Conservation (phyloP, 2,888 invertebrate genomes). For the Apeira syringaria region DNA sequence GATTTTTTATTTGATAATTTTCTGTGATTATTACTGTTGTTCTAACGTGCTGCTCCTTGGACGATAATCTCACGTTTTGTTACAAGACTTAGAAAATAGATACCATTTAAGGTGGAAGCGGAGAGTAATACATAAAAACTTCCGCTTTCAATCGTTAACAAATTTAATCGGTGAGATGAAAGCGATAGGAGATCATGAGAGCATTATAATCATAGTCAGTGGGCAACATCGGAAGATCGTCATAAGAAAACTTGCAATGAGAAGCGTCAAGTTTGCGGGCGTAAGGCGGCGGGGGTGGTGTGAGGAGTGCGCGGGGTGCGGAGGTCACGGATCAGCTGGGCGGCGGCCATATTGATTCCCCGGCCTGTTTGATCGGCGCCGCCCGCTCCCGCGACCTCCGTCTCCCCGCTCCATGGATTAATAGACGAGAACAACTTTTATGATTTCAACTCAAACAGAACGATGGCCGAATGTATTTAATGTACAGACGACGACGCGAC, state of each 20-base stretch:
- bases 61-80: too few species aligned
- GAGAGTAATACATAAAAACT: too few species aligned
- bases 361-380: constrained; percentile 81
- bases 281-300: constrained; percentile 43
- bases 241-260: constrained; percentile 63
- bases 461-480: constrained; percentile 53
- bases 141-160: constrained; percentile 4
- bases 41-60: too few species aligned
- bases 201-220: constrained; percentile 38
- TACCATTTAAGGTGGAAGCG: too few species aligned
- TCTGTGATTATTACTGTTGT: too few species aligned
- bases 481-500: constrained; percentile 41
- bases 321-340: constrained; percentile 83
- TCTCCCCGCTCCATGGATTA: constrained; percentile 66
- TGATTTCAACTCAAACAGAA: constrained; percentile 80
- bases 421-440: constrained; percentile 82
- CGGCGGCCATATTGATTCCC: constrained; percentile 83
- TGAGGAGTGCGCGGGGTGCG: constrained; percentile 57
- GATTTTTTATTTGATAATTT: too few species aligned
- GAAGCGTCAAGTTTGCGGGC: constrained; percentile 66
- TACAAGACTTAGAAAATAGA: too few species aligned
- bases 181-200: constrained; percentile 22
- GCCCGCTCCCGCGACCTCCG: constrained; percentile 53
- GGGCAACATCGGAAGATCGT: constrained; percentile 47
- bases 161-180: constrained; percentile 16